Conservation (phyloP, 2,797 vertebrate genomes). For the Heterohyrax brucei region DNA sequence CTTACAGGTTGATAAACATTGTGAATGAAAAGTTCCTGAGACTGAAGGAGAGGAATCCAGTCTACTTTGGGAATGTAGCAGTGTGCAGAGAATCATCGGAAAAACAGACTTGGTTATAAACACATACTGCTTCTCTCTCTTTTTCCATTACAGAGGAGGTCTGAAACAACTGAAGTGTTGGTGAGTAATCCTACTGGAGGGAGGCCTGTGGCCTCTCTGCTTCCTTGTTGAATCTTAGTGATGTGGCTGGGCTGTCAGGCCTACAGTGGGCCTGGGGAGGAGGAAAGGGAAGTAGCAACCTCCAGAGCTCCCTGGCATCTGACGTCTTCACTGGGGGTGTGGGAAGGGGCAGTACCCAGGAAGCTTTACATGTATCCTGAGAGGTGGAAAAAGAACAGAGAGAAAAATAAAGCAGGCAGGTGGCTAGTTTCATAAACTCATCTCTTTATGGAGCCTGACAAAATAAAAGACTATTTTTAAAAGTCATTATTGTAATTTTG, state of each 20-base stretch:
- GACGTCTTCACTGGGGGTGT: not conserved
- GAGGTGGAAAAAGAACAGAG: not conserved
- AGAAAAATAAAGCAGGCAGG: not conserved
- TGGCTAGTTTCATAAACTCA: not conserved
- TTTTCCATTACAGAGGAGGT: conserved; percentile 84
- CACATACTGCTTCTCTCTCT: not conserved
- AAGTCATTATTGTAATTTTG: not conserved
- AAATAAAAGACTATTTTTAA: not conserved
- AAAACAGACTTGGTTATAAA: not conserved
- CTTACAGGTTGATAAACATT: not conserved
- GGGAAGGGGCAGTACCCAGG: not conserved
- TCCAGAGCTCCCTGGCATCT: not conserved
- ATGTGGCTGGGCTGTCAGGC: not conserved
- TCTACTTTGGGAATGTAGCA: not conserved
- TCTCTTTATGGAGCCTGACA: not conserved
- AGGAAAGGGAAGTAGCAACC: not conserved
- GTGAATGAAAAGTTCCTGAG: not conserved
- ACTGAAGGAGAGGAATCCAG: not conserved
- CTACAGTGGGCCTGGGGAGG: fast-evolving
- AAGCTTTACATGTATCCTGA: not conserved
- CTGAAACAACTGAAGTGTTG: conserved; percentile 20
- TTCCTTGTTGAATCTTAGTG: not conserved
- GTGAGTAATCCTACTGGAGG: conserved; percentile 20
- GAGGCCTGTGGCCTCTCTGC: not conserved
- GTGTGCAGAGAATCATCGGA: not conserved